Base-by-base conservation (phyloP, 2,797 vertebrate species). In the Macropus fuliginosus region DNA sequence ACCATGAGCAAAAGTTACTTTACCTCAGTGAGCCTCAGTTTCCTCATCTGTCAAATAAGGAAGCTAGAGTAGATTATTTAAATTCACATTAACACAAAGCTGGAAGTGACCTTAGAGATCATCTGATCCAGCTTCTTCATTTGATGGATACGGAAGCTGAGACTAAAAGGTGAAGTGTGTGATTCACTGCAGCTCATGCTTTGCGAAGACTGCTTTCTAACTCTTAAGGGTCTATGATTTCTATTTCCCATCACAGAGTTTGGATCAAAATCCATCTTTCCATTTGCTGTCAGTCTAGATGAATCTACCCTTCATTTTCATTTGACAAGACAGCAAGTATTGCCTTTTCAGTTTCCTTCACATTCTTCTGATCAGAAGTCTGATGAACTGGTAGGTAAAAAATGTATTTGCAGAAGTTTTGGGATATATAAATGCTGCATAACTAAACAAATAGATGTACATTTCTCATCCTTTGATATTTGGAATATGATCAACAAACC, bases 301-400 rank as follows among this genome's bases (percentile, higher is more conserved):
- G 8, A 27, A 1, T 54, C 96, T 27, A 56, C 18, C 5, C 12
- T 94, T 90, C 34, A 5, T 91, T 97, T 95, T 90, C 94, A 28
- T 0, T 56, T 98, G 46, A 94, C 94, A 1, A 94, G 97, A 93
- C 91, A 94, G 87, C 50, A 66, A 21, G 81, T 98, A 57, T 96
- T 98, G 62, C 98, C 98, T 93, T 99, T 98, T 14, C 92, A 97
- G 94, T 98, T 99, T 40, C 98, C 98, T 0, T 96, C 56, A 34
- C 94, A 91, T 92, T 94, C 59, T 57, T 96, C 97, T 14, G 81
- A 11, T 12, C 96, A 98, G 56, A 95, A 96, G 56, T 93, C 95
- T 18, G 74, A 4, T 2, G 98, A 98, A 87, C 90, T 99, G 98
- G 98, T 99, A 98, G 57, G 98, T 98, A 94, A 90, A 92, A 94